Base-by-base conservation (phyloP, 2,888 invertebrate genomes). In the Drosophila niveifrons region DNA sequence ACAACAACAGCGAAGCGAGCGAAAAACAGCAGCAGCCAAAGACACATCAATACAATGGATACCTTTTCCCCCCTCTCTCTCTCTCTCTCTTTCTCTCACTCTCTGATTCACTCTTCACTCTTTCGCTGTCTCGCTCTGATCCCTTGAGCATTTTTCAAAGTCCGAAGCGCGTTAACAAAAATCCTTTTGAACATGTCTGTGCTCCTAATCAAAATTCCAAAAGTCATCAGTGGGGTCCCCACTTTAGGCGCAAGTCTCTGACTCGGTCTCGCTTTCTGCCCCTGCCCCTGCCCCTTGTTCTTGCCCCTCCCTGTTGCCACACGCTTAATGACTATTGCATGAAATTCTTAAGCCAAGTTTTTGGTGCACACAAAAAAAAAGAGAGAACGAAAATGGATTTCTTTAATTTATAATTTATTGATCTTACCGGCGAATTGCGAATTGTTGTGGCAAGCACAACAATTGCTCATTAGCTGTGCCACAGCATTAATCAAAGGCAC, bases 201-300 rank as follows among this genome's bases (percentile, higher is more conserved):
- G 89, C 86, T 85, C 89, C 85, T 85, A 85, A 85, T 85, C 85
- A 85, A 85, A 85, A 85, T 85, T 85, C 85, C 85, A 88, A 89
- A 89, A 85, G 85, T 89, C 85, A 85, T 85, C 88, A 89, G 76
- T 67, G 66, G 64, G 48, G 55, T 63, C 72, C 44, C 72, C 75
- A 75, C 62, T 67, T 75, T 67, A 44, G 74, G 70, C 69, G 56
- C 66, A 48, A 51, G 53, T 47, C 53, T 46, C 52, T 29, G 43
- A 11, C 11, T 1, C 44, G n/a, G 9, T 2, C 41, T n/a, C 41
- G 17, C 18, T n/a, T 31, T 17, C n/a, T 43, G 13, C 13, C 46
- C 8, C 18, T 3, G 18, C 18, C 0, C 18, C 23, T 23, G 23
- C 23, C 23, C 23, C 23, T 4, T 23, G 23, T 23, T 23, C 6